A percentile compares a stretch with the other conserved stretches of the same genome.
Conservation (phyloP, 2,113 vertebrate genomes). For the Malurus alboscapulatus region DNA sequence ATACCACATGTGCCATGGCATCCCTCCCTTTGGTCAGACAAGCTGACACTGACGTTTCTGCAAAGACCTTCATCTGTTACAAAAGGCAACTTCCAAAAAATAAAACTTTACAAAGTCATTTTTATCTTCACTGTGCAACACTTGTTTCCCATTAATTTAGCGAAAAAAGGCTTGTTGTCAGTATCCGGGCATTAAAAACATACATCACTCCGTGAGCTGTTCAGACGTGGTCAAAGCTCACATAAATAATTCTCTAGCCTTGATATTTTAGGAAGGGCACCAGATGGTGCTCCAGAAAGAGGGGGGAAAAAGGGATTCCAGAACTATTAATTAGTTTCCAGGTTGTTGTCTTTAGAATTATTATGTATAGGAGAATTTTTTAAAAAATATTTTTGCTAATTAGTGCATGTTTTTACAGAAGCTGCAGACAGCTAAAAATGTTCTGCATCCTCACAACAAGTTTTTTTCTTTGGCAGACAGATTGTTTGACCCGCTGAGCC, state of each 20-base stretch:
- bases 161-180: slow-evolving; percentile 48
- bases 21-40: background rate
- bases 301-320: background rate
- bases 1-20: fast-evolving
- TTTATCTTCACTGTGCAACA: background rate
- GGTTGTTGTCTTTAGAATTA: background rate
- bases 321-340: slow-evolving; percentile 26
- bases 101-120: slow-evolving; percentile 51
- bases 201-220: slow-evolving; percentile 33
- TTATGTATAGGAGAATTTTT: background rate
- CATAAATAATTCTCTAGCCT: slow-evolving; percentile 48
- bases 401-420: background rate
- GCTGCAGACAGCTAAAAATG: background rate
- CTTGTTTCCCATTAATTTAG: slow-evolving; percentile 57
- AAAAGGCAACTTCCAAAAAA: background rate
- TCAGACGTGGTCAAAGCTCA: slow-evolving; percentile 40
- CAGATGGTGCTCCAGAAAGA: slow-evolving; percentile 33
- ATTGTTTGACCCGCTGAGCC: background rate
- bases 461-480: background rate
- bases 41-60: background rate
- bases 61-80: background rate
- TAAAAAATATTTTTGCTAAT: background rate
- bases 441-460: background rate
- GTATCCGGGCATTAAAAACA: slow-evolving; percentile 31
- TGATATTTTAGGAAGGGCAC: slow-evolving; percentile 39